phyloP scores from a whole-genome alignment of 2,113 vertebrate genomes.

The Neolamprologus tretocephalus region DNA sequence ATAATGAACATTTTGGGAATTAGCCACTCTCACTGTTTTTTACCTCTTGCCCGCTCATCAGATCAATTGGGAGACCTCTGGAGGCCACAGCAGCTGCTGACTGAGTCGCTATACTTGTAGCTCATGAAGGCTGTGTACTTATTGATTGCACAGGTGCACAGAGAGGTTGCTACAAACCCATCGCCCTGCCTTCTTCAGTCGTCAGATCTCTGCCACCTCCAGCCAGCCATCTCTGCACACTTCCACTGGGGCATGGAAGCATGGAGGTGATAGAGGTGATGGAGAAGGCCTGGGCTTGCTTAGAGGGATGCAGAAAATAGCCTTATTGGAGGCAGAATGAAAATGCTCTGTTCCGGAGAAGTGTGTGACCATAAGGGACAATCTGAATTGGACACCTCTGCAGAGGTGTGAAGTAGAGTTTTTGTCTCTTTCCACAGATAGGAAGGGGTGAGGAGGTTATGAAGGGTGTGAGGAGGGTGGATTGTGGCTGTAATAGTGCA shows the following conservation, averaged over 20 bases:
- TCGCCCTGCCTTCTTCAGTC: background rate
- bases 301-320: constrained; percentile 44
- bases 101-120: constrained; percentile 47
- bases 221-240: background rate
- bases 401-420: constrained; percentile 73
- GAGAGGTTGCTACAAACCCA: constrained; percentile 32
- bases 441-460: constrained; percentile 20
- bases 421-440: constrained; percentile 55
- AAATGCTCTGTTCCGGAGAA: constrained; percentile 38
- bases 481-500: constrained; percentile 27
- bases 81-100: constrained; percentile 36
- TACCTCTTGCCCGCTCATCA: background rate
- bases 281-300: constrained; percentile 36
- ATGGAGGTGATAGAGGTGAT: background rate
- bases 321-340: constrained; percentile 39
- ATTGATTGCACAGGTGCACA: constrained; percentile 48
- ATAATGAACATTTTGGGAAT: constrained; percentile 1
- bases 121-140: constrained; percentile 37
- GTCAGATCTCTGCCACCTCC: background rate
- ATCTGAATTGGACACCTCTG: constrained; percentile 71
- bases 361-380: constrained; percentile 61
- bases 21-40: background rate
- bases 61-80: constrained; percentile 38
- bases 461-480: constrained; percentile 30
- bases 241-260: constrained; percentile 2